A percentile compares a stretch with the other conserved stretches of the same genome.
Evolutionary conservation across 2,113 vertebrate species (phyloP).

Genomic region (Numenius arquata): DNA sequence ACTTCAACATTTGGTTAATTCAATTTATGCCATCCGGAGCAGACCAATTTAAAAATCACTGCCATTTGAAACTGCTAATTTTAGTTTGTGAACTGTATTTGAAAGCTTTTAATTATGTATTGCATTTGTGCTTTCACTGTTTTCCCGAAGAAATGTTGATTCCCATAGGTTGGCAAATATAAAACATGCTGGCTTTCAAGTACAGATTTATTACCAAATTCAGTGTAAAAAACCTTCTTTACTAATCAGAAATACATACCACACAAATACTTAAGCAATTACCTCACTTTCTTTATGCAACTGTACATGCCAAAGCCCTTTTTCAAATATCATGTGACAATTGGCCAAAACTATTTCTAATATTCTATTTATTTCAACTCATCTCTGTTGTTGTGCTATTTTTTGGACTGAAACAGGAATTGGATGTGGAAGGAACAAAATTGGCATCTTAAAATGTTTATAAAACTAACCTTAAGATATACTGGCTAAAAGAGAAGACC

Average conservation of each 20-base stretch:
- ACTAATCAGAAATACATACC: background rate
- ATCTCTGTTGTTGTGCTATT: background rate
- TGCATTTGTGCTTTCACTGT: background rate
- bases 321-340: background rate
- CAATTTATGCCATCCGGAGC: background rate
- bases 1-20: background rate
- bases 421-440: background rate
- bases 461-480: background rate
- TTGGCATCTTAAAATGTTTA: background rate
- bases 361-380: background rate
- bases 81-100: background rate
- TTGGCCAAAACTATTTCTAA: background rate
- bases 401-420: background rate
- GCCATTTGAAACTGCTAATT: background rate
- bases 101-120: background rate
- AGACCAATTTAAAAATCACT: background rate
- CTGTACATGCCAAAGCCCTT: background rate
- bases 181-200: background rate
- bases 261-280: background rate
- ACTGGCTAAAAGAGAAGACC: background rate
- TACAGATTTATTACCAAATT: background rate
- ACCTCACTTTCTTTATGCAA: background rate
- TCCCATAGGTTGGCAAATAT: background rate
- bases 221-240: background rate
- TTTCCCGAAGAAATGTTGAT: background rate